Evolutionary conservation across 1,140 invertebrate genomes (phyloP).

Genomic region (Drosophila pachea): DNA sequence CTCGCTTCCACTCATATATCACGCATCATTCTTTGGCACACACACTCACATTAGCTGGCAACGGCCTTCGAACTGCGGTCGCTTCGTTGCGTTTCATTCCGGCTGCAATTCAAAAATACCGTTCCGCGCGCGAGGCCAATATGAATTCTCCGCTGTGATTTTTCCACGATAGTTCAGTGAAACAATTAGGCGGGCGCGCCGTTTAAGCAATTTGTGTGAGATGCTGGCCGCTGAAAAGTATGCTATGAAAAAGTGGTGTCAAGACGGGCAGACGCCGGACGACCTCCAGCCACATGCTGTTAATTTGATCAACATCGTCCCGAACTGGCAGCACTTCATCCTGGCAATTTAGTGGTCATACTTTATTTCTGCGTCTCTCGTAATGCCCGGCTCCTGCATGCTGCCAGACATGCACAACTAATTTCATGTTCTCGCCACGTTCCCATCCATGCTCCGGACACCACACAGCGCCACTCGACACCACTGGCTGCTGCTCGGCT

Average conservation of each 20-base stretch:
- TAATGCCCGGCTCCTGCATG: constrained; percentile 53
- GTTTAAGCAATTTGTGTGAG: constrained; percentile 59
- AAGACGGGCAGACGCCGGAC: neutral
- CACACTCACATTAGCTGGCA: constrained; percentile 8
- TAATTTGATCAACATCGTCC: constrained; percentile 71
- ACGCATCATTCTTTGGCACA: neutral
- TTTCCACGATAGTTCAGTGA: constrained; percentile 33
- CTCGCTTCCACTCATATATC: constrained; percentile 1
- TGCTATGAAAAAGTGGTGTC: constrained; percentile 41
- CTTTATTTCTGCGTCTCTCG: constrained; percentile 26
- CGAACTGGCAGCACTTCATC: constrained; percentile 50
- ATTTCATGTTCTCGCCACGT: constrained; percentile 70
- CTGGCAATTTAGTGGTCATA: constrained; percentile 70
- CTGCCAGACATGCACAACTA: constrained; percentile 67
- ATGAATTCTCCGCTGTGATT: too few relatives aligned
- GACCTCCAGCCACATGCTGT: constrained; percentile 56
- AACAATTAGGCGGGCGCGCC: constrained; percentile 58
- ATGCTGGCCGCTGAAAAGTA: constrained; percentile 51
- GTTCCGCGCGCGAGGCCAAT: too few relatives aligned
- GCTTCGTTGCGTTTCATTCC: neutral
- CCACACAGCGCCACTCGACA: constrained; percentile 53
- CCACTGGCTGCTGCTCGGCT: constrained; percentile 42
- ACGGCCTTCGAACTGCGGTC: constrained; percentile 10
- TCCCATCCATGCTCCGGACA: constrained; percentile 29
- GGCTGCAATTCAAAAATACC: neutral